Evolutionary conservation across 2,888 invertebrate species (phyloP).

Genomic region (Chrysotoxum bicinctum): DNA sequence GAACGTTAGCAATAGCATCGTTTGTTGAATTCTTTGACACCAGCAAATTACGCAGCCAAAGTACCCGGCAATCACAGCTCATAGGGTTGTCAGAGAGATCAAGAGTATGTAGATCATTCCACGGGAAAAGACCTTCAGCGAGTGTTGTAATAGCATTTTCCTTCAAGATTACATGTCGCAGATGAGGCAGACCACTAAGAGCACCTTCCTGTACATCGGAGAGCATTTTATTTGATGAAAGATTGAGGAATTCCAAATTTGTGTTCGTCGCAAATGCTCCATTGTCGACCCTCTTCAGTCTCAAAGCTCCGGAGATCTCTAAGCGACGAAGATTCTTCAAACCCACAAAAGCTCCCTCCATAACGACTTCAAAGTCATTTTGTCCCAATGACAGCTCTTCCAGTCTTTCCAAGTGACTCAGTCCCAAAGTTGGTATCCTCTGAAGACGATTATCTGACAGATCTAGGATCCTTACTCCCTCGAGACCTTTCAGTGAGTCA

Average conservation of each 20-base stretch:
- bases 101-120: slow-evolving; percentile 88
- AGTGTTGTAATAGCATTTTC: slow-evolving; percentile 90
- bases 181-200: slow-evolving; percentile 89
- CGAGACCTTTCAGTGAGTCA: slow-evolving; percentile 89
- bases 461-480: slow-evolving; percentile 89
- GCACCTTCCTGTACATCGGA: slow-evolving; percentile 89
- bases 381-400: slow-evolving; percentile 92
- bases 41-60: slow-evolving; percentile 90
- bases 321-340: slow-evolving; percentile 89
- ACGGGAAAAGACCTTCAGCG: slow-evolving; percentile 90
- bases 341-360: slow-evolving; percentile 89
- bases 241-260: slow-evolving; percentile 89
- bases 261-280: slow-evolving; percentile 91
- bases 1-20: slow-evolving; percentile 82
- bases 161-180: slow-evolving; percentile 88
- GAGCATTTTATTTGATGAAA: slow-evolving; percentile 90
- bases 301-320: slow-evolving; percentile 90
- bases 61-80: slow-evolving; percentile 89
- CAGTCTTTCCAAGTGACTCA: slow-evolving; percentile 87
- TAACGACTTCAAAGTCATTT: slow-evolving; percentile 88
- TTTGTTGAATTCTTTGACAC: slow-evolving; percentile 78
- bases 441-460: slow-evolving; percentile 90
- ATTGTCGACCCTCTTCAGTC: slow-evolving; percentile 87
- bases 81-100: slow-evolving; percentile 93
- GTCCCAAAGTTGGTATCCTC: slow-evolving; percentile 88